Conservation (phyloP, 2,888 invertebrate genomes). For the Dromius quadrimaculatus region DNA sequence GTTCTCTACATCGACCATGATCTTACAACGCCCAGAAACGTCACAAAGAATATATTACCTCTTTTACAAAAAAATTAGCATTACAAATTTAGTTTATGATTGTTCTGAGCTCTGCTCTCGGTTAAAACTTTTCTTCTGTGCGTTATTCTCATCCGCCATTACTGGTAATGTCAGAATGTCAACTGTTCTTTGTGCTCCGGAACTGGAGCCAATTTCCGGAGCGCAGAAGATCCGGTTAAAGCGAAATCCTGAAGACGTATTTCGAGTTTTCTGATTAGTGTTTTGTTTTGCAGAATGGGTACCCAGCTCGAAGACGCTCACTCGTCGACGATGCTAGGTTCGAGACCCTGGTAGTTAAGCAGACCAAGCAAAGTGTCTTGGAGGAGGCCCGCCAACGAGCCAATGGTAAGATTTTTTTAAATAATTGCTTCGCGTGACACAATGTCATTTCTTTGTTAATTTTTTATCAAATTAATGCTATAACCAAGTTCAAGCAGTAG, state of each 20-base stretch:
- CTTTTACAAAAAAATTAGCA: too few relatives aligned
- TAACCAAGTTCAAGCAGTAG: background rate
- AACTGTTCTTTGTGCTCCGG: constrained; percentile 31
- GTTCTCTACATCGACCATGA: constrained; percentile 56
- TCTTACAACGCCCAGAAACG: constrained; percentile 42
- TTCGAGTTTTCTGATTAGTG: background rate
- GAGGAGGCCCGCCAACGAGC: constrained; percentile 91
- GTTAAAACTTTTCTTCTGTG: background rate
- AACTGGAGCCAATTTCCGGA: background rate
- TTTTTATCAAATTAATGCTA: too few relatives aligned
- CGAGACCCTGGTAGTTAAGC: constrained; percentile 95
- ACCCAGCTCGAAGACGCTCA: constrained; percentile 93
- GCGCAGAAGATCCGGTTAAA: too few relatives aligned
- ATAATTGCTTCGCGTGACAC: too few relatives aligned
- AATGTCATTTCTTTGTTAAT: too few relatives aligned
- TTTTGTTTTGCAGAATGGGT: constrained; percentile 83
- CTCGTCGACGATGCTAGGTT: constrained; percentile 98
- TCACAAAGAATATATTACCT: too few relatives aligned
- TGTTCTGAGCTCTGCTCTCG: background rate
- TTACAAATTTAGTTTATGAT: too few relatives aligned
- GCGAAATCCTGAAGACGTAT: background rate
- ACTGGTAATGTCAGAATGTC: constrained; percentile 39
- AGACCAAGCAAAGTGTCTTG: constrained; percentile 92
- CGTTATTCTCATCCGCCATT: background rate
- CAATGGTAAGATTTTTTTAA: constrained; percentile 86